Evolutionary conservation across 1,140 invertebrate genomes (phyloP).

Genomic region (Brachystomella parvula): DNA sequence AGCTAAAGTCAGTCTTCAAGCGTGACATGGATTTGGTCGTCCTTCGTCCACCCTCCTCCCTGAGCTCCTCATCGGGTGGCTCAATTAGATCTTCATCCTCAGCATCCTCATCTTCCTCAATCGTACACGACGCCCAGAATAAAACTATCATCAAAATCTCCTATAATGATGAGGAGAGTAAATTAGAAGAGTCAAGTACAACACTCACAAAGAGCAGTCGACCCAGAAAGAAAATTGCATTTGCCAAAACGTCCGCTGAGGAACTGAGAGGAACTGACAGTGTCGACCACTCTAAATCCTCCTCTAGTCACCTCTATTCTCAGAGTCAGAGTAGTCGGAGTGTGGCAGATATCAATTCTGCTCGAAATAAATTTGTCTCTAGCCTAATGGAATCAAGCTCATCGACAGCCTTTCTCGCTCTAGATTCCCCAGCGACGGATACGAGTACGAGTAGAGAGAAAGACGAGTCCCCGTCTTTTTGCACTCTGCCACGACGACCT

Average conservation of each 20-base stretch:
- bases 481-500: slow-evolving; percentile 42
- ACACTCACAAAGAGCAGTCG: background rate
- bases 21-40: slow-evolving; percentile 52
- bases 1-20: slow-evolving; percentile 46
- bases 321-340: background rate
- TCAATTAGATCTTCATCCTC: slow-evolving; percentile 15
- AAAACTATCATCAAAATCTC: slow-evolving; percentile 38
- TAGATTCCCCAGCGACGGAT: slow-evolving; percentile 27
- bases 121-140: slow-evolving; percentile 28
- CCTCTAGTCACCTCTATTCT: background rate
- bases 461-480: slow-evolving; percentile 39
- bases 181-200: background rate
- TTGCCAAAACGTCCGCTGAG: background rate
- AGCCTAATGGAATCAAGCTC: slow-evolving; percentile 36
- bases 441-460: slow-evolving; percentile 17
- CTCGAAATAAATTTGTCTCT: slow-evolving; percentile 34
- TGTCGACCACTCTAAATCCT: background rate
- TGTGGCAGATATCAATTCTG: slow-evolving; percentile 28
- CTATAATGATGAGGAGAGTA: slow-evolving; percentile 25
- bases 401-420: slow-evolving; percentile 26
- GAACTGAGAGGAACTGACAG: background rate
- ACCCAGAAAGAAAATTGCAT: background rate
- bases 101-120: slow-evolving; percentile 15
- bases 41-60: slow-evolving; percentile 39
- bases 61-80: background rate